Evolutionary conservation across 2,797 vertebrate genomes (phyloP), one percentile per base, ranked within the genome.

Genomic region (Acrocephalus scirpaceus): DNA sequence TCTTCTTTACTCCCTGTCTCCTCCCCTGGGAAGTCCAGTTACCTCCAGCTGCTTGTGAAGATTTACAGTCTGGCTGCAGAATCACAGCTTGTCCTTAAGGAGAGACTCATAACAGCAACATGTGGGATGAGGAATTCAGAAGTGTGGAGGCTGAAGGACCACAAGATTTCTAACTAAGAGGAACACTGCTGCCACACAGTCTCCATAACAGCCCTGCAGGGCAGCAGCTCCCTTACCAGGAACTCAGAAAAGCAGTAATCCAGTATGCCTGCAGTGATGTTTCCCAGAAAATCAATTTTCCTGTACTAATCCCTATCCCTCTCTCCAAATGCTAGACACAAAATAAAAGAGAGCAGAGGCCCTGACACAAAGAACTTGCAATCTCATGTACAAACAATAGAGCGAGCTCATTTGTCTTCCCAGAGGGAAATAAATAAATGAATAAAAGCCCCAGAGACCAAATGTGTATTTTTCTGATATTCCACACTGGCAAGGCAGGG

Each of bases 211-310:
- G 53, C 20, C 72, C 32, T 22, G 17, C 80, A 86, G 25, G 45
- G 47, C 73, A 82, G 79, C 56, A 84, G 56, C 51, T 66, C 71
- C 57, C 57, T 85, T 34, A 69, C n/a, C 40, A 83, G 54, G 38
- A 86, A 82, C 64, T 85, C 86, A 77, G 88, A 80, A 65, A 90
- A 91, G 61, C 78, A 76, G 48, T 77, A 95, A 85, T 89, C 67
- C 45, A 34, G 51, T 79, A 79, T 48, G 53, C 67, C 73, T 64
- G 77, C 40, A 71, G 71, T 36, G 44, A 74, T 74, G 67, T 42
- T 89, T 73, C 74, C 93, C 78, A 80, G 83, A 78, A 95, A 95
- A 94, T 88, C 78, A 78, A 86, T 90, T 93, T 94, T 89, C 56
- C 82, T 60, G 16, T 21, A 54, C 75, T 95, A 93, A 95, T 82